phyloP scores from a whole-genome alignment of 2,113 vertebrate genomes.

The Alligator mississippiensis region DNA sequence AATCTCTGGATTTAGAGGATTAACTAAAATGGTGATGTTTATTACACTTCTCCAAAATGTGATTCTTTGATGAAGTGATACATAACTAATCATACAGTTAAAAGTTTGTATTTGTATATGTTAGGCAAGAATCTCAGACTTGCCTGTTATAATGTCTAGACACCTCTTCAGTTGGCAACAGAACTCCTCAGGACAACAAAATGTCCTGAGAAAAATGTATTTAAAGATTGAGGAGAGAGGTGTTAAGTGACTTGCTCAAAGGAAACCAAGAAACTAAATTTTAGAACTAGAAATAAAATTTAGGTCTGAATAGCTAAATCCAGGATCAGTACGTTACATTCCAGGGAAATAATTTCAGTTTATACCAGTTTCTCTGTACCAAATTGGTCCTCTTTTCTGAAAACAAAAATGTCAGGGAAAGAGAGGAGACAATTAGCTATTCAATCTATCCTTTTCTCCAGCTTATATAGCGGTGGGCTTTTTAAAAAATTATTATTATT shows the following conservation, averaged over 20 bases:
- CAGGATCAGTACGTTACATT: not conserved
- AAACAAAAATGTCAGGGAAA: not conserved
- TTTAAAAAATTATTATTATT: not conserved
- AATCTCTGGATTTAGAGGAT: not conserved
- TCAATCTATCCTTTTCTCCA: not conserved
- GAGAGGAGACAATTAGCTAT: not conserved
- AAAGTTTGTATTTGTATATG: not conserved
- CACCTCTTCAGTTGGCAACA: not conserved
- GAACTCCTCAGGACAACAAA: not conserved
- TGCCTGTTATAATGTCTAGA: not conserved
- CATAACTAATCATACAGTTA: not conserved
- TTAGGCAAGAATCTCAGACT: fast-evolving
- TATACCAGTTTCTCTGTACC: not conserved
- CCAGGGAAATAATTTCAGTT: not conserved
- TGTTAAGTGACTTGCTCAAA: not conserved
- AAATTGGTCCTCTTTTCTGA: not conserved
- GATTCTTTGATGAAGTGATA: not conserved
- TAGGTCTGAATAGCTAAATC: not conserved
- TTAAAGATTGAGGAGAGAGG: not conserved
- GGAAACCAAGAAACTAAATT: not conserved
- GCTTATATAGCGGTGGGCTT: not conserved
- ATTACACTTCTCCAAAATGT: not conserved
- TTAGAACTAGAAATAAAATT: not conserved
- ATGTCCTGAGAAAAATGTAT: not conserved
- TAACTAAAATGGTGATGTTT: not conserved